Percentiles rank a stretch among this genome's conserved stretches.
phyloP scores from a whole-genome alignment of 2,888 invertebrate species.

The Oasisia sp. region DNA sequence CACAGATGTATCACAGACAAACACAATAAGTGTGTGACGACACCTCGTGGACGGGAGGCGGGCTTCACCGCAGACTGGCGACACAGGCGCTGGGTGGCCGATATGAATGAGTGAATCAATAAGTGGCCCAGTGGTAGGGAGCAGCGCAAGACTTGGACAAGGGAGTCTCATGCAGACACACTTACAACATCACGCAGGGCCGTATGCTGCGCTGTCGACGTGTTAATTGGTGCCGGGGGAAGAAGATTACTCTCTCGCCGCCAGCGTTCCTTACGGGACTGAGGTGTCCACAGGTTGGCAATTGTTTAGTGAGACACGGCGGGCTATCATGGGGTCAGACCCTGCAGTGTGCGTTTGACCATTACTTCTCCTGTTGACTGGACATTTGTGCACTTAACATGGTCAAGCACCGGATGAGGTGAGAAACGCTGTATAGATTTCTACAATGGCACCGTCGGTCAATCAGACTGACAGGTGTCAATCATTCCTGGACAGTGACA shows the following conservation, averaged over 20 bases:
- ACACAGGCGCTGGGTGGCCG: not conserved
- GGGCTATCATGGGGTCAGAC: not conserved
- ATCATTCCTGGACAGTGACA: not conserved
- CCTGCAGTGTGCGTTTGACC: no score
- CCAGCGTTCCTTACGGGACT: not conserved
- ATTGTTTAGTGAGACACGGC: not conserved
- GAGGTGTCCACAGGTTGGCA: not conserved
- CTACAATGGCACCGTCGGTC: not conserved
- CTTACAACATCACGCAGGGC: not conserved
- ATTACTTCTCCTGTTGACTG: not conserved
- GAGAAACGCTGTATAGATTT: not conserved
- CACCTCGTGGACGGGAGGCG: not conserved
- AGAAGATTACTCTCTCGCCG: not conserved
- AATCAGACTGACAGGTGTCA: not conserved
- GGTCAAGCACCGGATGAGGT: not conserved
- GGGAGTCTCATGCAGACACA: not conserved
- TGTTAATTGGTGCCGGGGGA: not conserved
- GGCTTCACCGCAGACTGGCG: not conserved
- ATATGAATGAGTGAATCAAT: constrained; percentile 13
- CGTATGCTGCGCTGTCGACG: not conserved
- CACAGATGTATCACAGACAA: not conserved
- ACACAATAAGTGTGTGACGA: not conserved
- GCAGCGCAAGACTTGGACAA: not conserved
- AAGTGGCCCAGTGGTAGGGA: not conserved
- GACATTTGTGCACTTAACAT: not conserved